A percentile compares a stretch with the other conserved stretches of the same genome.
Conservation (phyloP, 2,113 vertebrate species). For the Caracal caracal region DNA sequence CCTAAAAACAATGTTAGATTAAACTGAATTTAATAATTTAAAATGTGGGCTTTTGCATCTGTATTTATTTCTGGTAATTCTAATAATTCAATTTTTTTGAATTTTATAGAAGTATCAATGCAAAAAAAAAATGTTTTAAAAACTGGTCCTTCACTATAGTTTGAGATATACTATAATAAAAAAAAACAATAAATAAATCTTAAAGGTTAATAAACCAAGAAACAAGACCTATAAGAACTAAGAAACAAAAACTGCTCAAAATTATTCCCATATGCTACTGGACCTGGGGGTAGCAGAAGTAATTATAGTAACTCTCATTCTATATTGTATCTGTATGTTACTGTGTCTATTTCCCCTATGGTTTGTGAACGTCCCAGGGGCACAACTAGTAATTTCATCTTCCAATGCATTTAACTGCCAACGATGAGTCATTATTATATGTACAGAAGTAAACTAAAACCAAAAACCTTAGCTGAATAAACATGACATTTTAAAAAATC, state of each 20-base stretch:
- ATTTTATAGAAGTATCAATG: slow-evolving; percentile 39
- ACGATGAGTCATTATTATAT: not conserved
- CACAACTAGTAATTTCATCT: slow-evolving; percentile 25
- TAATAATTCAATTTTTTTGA: not conserved
- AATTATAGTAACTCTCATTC: not conserved
- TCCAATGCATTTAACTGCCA: not conserved
- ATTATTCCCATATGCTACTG: not conserved
- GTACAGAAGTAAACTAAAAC: slow-evolving; percentile 26
- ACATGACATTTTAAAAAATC: not conserved
- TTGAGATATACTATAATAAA: slow-evolving; percentile 7
- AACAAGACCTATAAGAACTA: not conserved
- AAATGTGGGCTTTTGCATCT: not conserved
- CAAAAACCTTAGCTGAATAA: slow-evolving; percentile 11
- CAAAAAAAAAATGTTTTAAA: not conserved
- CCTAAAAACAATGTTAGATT: not conserved
- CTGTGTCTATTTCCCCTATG: not conserved
- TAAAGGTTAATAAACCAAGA: slow-evolving; percentile 1
- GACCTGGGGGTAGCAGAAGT: not conserved
- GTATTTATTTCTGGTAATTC: slow-evolving; percentile 7
- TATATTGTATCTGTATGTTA: not conserved
- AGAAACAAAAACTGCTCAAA: slow-evolving; percentile 18
- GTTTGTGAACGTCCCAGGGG: not conserved
- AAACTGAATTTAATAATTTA: slow-evolving; percentile 11
- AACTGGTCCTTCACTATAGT: not conserved
- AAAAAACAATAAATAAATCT: not conserved